Conservation (phyloP, 2,797 vertebrate genomes). For the Cottoperca gobio region DNA sequence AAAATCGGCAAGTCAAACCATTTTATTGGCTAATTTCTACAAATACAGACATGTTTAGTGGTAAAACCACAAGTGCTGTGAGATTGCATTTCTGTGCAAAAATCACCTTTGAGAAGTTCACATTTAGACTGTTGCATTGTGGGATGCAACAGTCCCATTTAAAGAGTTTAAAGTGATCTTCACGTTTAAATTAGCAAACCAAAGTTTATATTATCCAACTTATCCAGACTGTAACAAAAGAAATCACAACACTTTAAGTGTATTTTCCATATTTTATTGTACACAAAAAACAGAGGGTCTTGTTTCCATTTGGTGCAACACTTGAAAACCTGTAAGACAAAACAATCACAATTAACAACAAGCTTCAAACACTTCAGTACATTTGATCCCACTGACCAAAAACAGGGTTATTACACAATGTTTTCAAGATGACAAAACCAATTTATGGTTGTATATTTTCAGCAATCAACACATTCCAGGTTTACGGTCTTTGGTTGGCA, state of each 20-base stretch:
- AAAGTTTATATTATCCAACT: not conserved
- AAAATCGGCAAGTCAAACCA: too few species aligned
- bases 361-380: not conserved
- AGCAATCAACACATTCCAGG: too few species aligned
- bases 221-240: not conserved
- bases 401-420: not conserved
- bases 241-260: constrained; percentile 17
- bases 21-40: too few species aligned
- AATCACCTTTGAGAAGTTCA: too few species aligned
- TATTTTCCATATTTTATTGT: constrained; percentile 83
- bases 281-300: constrained; percentile 78
- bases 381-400: not conserved
- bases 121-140: too few species aligned
- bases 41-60: too few species aligned
- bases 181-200: not conserved
- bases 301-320: constrained; percentile 55
- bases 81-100: too few species aligned
- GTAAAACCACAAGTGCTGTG: too few species aligned
- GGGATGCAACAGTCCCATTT: too few species aligned
- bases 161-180: too few species aligned
- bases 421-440: not conserved
- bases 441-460: not conserved
- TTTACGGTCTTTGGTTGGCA: not conserved
- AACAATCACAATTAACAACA: not conserved
- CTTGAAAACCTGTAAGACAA: constrained; percentile 63